Evolutionary conservation across 2,113 vertebrate genomes (phyloP).

Genomic region (Melanocharis versteri): DNA sequence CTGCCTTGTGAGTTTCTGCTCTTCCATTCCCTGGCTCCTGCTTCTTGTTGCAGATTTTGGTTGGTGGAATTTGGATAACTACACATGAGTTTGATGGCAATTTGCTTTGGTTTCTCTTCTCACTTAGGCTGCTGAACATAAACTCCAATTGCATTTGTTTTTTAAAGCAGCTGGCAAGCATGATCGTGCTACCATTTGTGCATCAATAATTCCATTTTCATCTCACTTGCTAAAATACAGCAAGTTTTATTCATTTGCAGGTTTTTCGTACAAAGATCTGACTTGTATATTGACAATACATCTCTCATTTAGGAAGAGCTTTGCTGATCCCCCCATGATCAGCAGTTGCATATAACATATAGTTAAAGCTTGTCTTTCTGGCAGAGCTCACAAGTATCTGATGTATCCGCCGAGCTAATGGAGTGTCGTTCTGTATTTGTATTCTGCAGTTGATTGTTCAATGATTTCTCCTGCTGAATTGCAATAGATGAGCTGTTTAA

Average conservation of each 20-base stretch:
- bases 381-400: neutral
- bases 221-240: neutral
- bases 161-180: conserved; percentile 25
- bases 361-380: neutral
- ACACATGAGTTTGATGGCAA: neutral
- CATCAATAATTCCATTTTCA: conserved; percentile 43
- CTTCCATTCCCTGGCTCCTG: neutral
- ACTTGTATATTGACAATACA: conserved; percentile 2
- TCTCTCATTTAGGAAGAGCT: neutral
- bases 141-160: conserved; percentile 1
- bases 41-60: neutral
- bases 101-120: conserved; percentile 21
- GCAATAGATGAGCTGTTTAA: conserved; percentile 59
- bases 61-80: neutral
- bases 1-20: neutral
- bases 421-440: conserved; percentile 35
- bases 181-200: neutral
- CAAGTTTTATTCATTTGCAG: neutral
- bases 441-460: conserved; percentile 54
- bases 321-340: neutral
- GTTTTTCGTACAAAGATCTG: neutral
- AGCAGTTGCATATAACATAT: neutral
- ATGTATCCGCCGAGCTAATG: conserved; percentile 30
- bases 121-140: neutral
- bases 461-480: conserved; percentile 56